Base-by-base conservation (phyloP, 1,140 invertebrate species). In the Batillaria attramentaria region DNA sequence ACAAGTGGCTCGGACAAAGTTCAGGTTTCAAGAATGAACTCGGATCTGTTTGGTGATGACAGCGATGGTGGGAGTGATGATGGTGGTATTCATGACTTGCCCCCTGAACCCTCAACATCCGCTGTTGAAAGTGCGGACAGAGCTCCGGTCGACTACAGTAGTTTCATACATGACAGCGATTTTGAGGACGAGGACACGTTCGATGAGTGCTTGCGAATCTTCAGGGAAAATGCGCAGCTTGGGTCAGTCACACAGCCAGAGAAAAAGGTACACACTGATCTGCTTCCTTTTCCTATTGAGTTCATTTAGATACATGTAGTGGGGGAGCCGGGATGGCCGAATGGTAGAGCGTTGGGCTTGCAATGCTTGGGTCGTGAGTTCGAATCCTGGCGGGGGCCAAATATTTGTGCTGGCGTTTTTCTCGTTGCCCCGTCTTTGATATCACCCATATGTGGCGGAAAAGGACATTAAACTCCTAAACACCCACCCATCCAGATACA, bases 201-300 rank as follows among this genome's bases (percentile, higher is more conserved):
- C 86, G 93, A 94, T 76, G 94, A 95, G 87, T 96, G 95, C 86
- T 91, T 94, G 74, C 94, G 93, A 88, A 95, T 96, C 81, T 96
- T 95, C 84, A 93, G 94, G 90, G 93, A 94, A 80, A 77, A 5
- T 31, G 20, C 37, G 62, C 28, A 73, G 70, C 69, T 78, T 62
- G 39, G 43, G 60, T 68, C 73, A 10, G 37, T 73, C 43, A 66
- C 50, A 1, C 62, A 69, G 28, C 41, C 69, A 54, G 79, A 79
- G 20, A 81, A 77, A 75, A 86, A 85, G 82, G 84, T 84, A 79
- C n/a, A n/a, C n/a, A n/a, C n/a, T n/a, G n/a, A n/a, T n/a, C n/a
- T n/a, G n/a, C n/a, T n/a, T n/a, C n/a, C n/a, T n/a, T n/a, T n/a
- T n/a, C n/a, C n/a, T n/a, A n/a, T n/a, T n/a, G n/a, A n/a, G n/a